Evolutionary conservation across 2,113 vertebrate genomes (phyloP).

Genomic region (Saguinus imperator): DNA sequence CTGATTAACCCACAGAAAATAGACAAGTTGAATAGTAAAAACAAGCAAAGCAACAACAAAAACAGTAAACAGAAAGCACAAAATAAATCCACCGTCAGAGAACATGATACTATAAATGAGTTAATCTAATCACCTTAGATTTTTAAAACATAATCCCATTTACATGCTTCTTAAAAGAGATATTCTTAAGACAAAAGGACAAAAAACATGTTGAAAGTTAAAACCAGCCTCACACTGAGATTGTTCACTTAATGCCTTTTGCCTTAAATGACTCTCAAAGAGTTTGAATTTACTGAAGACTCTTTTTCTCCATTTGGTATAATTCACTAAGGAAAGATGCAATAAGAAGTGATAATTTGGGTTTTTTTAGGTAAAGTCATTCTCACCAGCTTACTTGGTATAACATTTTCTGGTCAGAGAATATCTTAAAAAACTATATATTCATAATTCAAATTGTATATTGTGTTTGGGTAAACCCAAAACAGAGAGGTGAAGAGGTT

Average conservation of each 20-base stretch:
- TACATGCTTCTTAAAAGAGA: not conserved
- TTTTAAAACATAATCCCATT: not conserved
- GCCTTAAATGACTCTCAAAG: no score
- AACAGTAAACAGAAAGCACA: not conserved
- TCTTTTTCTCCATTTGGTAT: not conserved
- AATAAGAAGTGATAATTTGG: not conserved
- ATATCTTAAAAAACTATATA: not conserved
- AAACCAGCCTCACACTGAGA: no score
- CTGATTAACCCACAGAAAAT: not conserved
- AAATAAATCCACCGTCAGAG: not conserved
- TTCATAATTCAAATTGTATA: not conserved
- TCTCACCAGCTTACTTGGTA: not conserved
- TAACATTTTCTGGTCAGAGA: not conserved
- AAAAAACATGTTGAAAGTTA: not conserved
- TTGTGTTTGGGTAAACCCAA: not conserved
- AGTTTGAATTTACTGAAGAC: not conserved
- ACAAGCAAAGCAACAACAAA: not conserved
- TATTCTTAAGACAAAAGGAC: not conserved
- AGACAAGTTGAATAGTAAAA: not conserved
- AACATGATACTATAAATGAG: not conserved
- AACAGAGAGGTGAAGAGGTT: not conserved
- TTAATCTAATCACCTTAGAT: not conserved
- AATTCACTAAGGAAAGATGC: not conserved
- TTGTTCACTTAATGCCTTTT: not conserved
- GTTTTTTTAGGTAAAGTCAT: not conserved